These are phyloP conservation scores for Dysdera silvatica DNA, from an alignment of 1,140 invertebrate genomes.

Conservation along the genomic window DNA sequence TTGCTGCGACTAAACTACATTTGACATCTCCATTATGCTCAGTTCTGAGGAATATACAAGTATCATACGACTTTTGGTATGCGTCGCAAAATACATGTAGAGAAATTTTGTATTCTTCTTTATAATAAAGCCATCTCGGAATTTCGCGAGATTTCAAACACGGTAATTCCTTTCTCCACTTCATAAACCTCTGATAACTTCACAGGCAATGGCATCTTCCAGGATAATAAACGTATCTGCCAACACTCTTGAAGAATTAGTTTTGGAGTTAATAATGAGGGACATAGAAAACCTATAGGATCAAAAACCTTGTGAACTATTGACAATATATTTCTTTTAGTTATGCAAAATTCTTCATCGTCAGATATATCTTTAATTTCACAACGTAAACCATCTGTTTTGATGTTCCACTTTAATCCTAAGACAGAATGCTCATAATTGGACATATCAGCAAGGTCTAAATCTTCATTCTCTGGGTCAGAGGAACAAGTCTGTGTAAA, in stretches of 20 bases:
- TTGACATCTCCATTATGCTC: neutral
- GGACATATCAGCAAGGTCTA: neutral
- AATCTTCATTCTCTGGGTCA: neutral
- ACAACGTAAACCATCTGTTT: neutral
- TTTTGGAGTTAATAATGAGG: conserved; percentile 1
- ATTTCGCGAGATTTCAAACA: neutral
- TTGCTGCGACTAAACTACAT: conserved; percentile 5
- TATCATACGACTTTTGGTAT: neutral
- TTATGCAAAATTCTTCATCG: neutral
- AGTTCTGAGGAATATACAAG: conserved; percentile 1
- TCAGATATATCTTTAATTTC: neutral
- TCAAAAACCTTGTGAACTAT: conserved; percentile 1
- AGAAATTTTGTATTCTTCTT: neutral
- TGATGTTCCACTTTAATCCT: neutral
- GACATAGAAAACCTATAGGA: neutral
- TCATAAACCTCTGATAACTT: conserved; percentile 2
- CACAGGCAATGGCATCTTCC: conserved; percentile 2
- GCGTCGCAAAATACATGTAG: conserved; percentile 11
- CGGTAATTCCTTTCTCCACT: neutral
- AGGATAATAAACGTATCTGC: neutral
- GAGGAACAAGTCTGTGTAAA: neutral
- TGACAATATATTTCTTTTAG: conserved; percentile 2
- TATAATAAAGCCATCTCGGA: neutral
- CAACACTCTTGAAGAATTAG: conserved; percentile 10
- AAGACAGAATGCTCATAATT: too few relatives aligned